Evolutionary conservation across 2,797 vertebrate genomes (phyloP).

Genomic region (Agapornis canus): DNA sequence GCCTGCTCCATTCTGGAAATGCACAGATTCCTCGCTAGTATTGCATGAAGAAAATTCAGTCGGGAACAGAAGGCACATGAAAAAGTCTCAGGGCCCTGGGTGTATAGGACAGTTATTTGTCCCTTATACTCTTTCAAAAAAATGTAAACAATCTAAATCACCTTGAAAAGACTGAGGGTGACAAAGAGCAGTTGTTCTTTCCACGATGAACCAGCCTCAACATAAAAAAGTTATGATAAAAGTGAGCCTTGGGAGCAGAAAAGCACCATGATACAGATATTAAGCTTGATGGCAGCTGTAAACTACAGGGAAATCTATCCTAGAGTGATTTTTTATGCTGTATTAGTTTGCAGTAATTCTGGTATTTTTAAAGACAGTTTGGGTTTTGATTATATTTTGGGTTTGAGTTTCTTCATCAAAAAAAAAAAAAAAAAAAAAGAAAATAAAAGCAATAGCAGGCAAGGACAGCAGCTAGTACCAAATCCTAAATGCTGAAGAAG

Average conservation of each 20-base stretch:
- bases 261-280: background rate
- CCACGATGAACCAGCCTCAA: background rate
- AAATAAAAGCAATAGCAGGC: background rate
- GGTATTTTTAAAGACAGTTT: background rate
- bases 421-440: background rate
- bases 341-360: background rate
- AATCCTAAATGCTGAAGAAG: background rate
- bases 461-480: background rate
- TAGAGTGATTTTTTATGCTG: background rate
- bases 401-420: background rate
- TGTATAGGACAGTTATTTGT: background rate
- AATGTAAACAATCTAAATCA: background rate
- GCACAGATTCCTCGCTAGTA: fast-evolving
- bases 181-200: conserved; percentile 1
- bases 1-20: background rate
- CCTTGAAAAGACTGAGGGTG: background rate
- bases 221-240: background rate
- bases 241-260: background rate
- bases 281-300: background rate
- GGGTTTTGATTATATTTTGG: background rate
- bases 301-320: background rate
- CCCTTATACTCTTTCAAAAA: background rate
- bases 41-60: background rate
- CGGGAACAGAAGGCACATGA: background rate
- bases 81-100: background rate